Base-by-base conservation (phyloP, 2,888 invertebrate genomes). In the Eucriotettix oculatus region DNA sequence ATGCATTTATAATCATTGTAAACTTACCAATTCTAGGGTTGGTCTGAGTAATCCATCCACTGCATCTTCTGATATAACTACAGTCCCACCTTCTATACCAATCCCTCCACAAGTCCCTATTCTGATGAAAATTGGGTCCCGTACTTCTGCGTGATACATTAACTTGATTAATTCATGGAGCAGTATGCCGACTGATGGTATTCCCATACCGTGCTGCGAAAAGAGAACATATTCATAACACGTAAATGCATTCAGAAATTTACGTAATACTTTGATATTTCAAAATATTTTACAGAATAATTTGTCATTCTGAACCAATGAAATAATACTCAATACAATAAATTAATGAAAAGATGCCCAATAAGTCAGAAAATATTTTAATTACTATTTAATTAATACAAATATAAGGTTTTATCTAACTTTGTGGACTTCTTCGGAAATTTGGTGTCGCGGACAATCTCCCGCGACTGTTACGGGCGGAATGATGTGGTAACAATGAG, bases 111-210 rank as follows among this genome's bases (percentile, higher is more conserved):
- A 94, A 0, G 97, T 98, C 42, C 83, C 84, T 69, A 98, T 87
- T 65, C 98, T 82, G 76, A 97, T 88, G 79, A 97, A 94, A 60
- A 92, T 79, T 0, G 96, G 94, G 73, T 93, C 91, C 63, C 80
- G 81, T 64, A 84, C 87, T 71, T 83, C 86, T 52, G 98, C 94
- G 73, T 94, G 91, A 74, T 90, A 88, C 87, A 99, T 90, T 68
- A 99, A 78, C 76, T 99, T 99, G 71, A 97, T 92, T 64, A 95
- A 79, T 78, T 99, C 98, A 73, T 97, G 94, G 61, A 99, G 82
- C 59, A 98, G 79, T 67, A 99, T 96, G 58, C 93, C 91, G 60
- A 97, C 85, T 0, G 98, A 98, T 9, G 98, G 95, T 59, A 92
- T 88, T 9, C 98, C 99, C 91, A 99, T 99, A 61, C 98, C 99